Conservation (phyloP, 2,888 invertebrate species). For the Synanthedon myopaeformis region DNA sequence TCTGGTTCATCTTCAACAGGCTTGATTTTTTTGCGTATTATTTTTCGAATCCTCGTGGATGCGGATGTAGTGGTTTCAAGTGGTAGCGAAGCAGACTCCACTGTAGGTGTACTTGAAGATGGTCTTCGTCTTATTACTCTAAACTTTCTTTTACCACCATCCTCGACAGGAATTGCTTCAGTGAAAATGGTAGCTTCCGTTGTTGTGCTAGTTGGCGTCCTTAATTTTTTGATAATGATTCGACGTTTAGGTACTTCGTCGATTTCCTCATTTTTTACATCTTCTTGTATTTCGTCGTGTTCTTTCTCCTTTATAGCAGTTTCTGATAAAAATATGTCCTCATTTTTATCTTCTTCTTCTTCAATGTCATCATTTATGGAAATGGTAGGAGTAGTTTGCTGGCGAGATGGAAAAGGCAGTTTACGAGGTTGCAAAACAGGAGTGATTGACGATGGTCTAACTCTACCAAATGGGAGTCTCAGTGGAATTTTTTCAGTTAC, state of each 20-base stretch:
- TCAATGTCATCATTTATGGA: slow-evolving; percentile 25
- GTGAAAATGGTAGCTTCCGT: slow-evolving; percentile 24
- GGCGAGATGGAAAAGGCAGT: slow-evolving; percentile 36
- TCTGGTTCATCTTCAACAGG: slow-evolving; percentile 31
- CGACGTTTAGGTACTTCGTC: slow-evolving; percentile 26
- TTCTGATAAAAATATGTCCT: slow-evolving; percentile 60
- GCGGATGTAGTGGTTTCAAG: slow-evolving; percentile 20
- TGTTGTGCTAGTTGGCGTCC: slow-evolving; percentile 20
- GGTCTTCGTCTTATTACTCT: slow-evolving; percentile 49
- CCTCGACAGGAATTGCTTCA: slow-evolving; percentile 34
- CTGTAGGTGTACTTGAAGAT: slow-evolving; percentile 23
- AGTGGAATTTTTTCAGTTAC: slow-evolving; percentile 27
- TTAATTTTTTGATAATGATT: slow-evolving; percentile 36
- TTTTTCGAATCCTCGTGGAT: slow-evolving; percentile 40
- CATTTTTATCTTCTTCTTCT: slow-evolving; percentile 40
- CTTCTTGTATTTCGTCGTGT: slow-evolving; percentile 30
- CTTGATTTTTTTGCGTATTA: slow-evolving; percentile 50
- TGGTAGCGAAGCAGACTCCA: slow-evolving; percentile 14
- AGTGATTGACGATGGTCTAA: slow-evolving; percentile 22
- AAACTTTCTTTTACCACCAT: slow-evolving; percentile 42
- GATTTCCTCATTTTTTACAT: slow-evolving; percentile 10
- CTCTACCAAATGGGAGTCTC: slow-evolving; percentile 39
- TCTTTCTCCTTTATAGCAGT: slow-evolving; percentile 61
- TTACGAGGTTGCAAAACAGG: slow-evolving; percentile 33
- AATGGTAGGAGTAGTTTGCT: slow-evolving; percentile 29